Evolutionary conservation across 1,140 invertebrate genomes (phyloP).

Genomic region (Drosophila pseudoananassae): DNA sequence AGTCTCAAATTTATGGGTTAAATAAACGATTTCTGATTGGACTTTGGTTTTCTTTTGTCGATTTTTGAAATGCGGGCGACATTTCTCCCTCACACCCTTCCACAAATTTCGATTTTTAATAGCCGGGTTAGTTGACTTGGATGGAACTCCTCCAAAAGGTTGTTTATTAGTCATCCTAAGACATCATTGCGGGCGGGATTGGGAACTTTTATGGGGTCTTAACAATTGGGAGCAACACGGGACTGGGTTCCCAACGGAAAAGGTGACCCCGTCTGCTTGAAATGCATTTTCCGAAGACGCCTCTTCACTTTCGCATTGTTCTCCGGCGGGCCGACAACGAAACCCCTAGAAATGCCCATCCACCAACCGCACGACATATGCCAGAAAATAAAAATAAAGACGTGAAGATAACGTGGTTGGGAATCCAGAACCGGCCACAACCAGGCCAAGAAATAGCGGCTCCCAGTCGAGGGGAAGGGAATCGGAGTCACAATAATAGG

Average conservation of each 20-base stretch:
- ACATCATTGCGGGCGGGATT: slow-evolving; percentile 13
- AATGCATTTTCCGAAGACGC: slow-evolving; percentile 32
- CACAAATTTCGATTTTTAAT: slow-evolving; percentile 50
- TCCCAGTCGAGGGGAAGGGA: background rate
- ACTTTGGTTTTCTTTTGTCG: slow-evolving; percentile 45
- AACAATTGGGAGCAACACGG: slow-evolving; percentile 16
- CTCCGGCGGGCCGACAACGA: slow-evolving; percentile 10
- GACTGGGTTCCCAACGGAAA: slow-evolving; percentile 4
- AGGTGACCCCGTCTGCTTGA: background rate
- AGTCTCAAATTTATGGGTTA: slow-evolving; percentile 73
- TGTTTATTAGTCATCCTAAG: slow-evolving; percentile 61
- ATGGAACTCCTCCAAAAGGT: slow-evolving; percentile 6
- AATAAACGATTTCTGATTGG: slow-evolving; percentile 78
- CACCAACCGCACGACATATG: slow-evolving; percentile 52
- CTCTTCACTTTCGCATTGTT: slow-evolving; percentile 57
- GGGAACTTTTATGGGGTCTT: slow-evolving; percentile 10
- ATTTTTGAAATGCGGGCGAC: slow-evolving; percentile 58
- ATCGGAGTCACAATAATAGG: background rate
- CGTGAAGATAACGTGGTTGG: slow-evolving; percentile 36
- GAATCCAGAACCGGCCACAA: slow-evolving; percentile 42
- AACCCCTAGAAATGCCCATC: slow-evolving; percentile 70
- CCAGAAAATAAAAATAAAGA: slow-evolving; percentile 10
- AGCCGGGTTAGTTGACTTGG: slow-evolving; percentile 9
- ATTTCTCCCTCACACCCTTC: slow-evolving; percentile 14
- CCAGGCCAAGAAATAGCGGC: slow-evolving; percentile 65